A percentile compares a stretch with the other conserved stretches of the same genome.
Evolutionary conservation across 1,140 invertebrate genomes (phyloP).

Genomic region (Euura saliciscinereae): DNA sequence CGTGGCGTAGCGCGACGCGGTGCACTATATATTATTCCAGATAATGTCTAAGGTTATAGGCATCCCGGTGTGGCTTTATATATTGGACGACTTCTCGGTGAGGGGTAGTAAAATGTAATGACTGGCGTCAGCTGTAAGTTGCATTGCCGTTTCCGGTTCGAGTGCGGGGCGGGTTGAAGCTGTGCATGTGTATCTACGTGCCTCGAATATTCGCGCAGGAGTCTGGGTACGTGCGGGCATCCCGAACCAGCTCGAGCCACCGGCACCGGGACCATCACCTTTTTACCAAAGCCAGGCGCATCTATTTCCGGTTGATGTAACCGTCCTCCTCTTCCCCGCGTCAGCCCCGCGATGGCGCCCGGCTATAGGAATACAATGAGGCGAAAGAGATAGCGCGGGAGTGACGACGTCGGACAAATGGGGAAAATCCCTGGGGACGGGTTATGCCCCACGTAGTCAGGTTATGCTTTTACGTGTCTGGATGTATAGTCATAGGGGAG

Average conservation of each 20-base stretch:
- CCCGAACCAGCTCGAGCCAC: background rate
- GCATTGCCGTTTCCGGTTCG: background rate
- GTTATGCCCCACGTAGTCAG: too few species aligned
- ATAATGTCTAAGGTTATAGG: constrained; percentile 1
- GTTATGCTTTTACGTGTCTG: too few species aligned
- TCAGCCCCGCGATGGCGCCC: background rate
- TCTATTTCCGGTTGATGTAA: constrained; percentile 7
- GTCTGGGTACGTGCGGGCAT: background rate
- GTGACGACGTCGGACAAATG: constrained; percentile 2
- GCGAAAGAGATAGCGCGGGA: background rate
- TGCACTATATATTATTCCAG: background rate
- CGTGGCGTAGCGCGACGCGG: background rate
- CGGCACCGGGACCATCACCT: background rate
- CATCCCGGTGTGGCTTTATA: background rate
- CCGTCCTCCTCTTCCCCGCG: background rate
- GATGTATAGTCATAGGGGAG: background rate
- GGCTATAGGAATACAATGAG: constrained; percentile 4
- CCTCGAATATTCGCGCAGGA: background rate
- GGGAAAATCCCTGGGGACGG: background rate
- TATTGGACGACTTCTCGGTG: background rate
- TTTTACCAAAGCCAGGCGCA: constrained; percentile 1
- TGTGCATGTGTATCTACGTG: background rate
- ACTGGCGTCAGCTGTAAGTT: constrained; percentile 6
- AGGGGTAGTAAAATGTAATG: constrained; percentile 1
- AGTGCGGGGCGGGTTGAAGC: background rate